These are phyloP conservation scores for Opisthocomus hoazin DNA, from an alignment of 2,113 vertebrate genomes.

Conservation along the genomic window DNA sequence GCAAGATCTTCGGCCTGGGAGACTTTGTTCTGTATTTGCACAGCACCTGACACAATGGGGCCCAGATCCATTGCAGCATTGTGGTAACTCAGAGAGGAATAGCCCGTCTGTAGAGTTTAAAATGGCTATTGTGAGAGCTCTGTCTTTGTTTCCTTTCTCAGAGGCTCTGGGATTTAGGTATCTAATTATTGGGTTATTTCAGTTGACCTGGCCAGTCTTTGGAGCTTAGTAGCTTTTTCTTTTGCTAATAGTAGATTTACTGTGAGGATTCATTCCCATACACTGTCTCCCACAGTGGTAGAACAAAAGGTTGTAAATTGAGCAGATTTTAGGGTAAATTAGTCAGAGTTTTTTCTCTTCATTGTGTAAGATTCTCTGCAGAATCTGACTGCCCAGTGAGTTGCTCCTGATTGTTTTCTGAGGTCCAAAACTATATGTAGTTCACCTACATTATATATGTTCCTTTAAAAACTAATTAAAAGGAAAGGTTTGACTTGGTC, in stretches of 20 bases:
- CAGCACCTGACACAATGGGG: not conserved
- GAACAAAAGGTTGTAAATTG: constrained; percentile 56
- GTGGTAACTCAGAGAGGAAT: not conserved
- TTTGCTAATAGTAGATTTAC: not conserved
- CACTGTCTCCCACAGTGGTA: not conserved
- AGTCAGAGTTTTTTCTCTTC: constrained; percentile 2
- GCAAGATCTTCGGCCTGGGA: not conserved
- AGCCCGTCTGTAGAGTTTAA: not conserved
- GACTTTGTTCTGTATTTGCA: not conserved
- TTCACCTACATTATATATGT: not conserved
- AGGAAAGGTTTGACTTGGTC: not conserved
- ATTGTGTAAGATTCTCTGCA: not conserved
- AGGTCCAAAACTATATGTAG: not conserved
- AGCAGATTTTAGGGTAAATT: constrained; percentile 30
- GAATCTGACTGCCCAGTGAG: not conserved
- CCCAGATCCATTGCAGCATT: not conserved
- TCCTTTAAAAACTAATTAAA: not conserved
- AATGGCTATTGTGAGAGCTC: not conserved
- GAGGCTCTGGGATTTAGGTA: not conserved
- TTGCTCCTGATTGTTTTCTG: not conserved
- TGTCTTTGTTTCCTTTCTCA: not conserved
- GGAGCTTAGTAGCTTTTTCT: not conserved
- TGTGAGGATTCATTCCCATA: not conserved
- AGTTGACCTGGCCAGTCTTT: not conserved
- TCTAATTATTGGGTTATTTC: not conserved